Conservation (phyloP, 1,140 invertebrate species). For the Epicauta chinensis region DNA sequence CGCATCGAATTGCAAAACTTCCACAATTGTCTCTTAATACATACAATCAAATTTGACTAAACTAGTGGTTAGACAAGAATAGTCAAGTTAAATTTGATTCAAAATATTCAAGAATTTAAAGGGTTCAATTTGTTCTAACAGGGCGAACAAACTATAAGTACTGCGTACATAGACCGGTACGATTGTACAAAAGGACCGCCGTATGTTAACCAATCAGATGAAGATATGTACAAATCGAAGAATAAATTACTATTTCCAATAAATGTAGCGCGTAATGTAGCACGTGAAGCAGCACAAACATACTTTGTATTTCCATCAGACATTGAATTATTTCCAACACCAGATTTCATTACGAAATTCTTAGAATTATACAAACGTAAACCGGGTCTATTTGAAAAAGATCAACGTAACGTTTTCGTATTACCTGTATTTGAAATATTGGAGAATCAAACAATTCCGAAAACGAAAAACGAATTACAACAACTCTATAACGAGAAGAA, state of each 20-base stretch:
- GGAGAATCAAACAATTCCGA: conserved; percentile 29
- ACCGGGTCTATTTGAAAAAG: background rate
- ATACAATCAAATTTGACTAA: no score
- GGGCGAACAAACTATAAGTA: background rate
- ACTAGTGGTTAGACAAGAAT: no score
- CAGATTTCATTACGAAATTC: conserved; percentile 36
- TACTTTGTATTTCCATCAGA: conserved; percentile 48
- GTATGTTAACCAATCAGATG: no score
- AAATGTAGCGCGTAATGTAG: conserved; percentile 45
- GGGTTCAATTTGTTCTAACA: no score
- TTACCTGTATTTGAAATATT: conserved; percentile 49
- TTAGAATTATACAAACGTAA: conserved; percentile 28
- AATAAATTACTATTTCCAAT: conserved; percentile 41
- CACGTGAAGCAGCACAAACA: conserved; percentile 34
- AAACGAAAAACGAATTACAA: conserved; percentile 41
- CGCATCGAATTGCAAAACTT: no score
- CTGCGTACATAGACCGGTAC: background rate
- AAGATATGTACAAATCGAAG: conserved; percentile 9
- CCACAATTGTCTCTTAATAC: no score
- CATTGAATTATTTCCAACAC: conserved; percentile 44
- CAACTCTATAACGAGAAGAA: conserved; percentile 39
- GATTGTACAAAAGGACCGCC: background rate
- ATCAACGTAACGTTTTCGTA: conserved; percentile 34
- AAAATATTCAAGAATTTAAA: no score
- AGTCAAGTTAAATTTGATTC: no score